Evolutionary conservation across 35 echinoderm and acorn worm genomes (phyloP).

Genomic region (Ophiothrix spiculata): DNA sequence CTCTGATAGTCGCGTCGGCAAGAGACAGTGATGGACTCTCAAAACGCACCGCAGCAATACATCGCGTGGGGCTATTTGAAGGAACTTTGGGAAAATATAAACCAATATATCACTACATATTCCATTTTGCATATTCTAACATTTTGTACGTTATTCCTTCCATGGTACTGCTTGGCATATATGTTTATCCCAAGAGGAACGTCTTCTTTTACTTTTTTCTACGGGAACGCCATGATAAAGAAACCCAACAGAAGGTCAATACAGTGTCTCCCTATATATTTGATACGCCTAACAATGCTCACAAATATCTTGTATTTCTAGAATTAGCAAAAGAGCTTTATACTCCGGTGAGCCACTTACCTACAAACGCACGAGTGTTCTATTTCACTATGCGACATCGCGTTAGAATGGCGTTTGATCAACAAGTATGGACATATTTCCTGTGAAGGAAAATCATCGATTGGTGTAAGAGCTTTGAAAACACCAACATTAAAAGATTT

Average conservation of each 20-base stretch:
- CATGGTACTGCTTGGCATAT: background rate
- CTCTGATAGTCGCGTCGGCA: conserved; percentile 30
- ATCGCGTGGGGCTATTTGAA: conserved; percentile 10
- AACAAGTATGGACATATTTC: conserved; percentile 16
- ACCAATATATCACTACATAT: conserved; percentile 21
- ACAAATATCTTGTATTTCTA: conserved; percentile 11
- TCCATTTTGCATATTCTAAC: too few species aligned
- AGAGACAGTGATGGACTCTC: conserved; percentile 4
- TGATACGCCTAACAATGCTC: too few species aligned
- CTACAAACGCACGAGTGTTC: conserved; percentile 9
- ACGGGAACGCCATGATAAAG: too few species aligned
- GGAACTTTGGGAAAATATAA: background rate
- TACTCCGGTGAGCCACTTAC: conserved; percentile 27
- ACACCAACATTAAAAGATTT: too few species aligned
- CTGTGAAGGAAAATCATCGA: background rate
- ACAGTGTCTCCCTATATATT: too few species aligned
- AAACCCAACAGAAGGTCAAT: too few species aligned
- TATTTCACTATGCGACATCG: conserved; percentile 56
- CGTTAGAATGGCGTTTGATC: conserved; percentile 34
- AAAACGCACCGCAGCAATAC: conserved; percentile 1
- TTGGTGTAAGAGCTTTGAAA: background rate
- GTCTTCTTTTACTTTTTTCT: too few species aligned
- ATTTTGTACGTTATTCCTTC: background rate
- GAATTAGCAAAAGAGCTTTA: conserved; percentile 22
- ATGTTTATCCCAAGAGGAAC: too few species aligned